Evolutionary conservation across 2,888 invertebrate species (phyloP).

Genomic region (Acrocera orbiculus): DNA sequence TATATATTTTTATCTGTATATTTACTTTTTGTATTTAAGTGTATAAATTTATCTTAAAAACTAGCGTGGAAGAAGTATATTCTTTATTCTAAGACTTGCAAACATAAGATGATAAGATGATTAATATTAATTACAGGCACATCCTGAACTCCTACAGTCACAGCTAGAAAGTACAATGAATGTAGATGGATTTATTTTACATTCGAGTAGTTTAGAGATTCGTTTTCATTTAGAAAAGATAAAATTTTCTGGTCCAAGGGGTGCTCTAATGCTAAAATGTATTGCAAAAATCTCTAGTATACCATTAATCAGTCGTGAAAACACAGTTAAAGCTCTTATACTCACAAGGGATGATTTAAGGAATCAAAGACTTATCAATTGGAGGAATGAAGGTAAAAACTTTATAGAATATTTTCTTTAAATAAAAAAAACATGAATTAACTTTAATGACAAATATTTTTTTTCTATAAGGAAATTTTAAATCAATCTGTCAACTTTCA

Average conservation of each 20-base stretch:
- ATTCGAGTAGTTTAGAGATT: constrained; percentile 26
- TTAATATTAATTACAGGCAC: constrained; percentile 18
- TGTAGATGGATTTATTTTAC: constrained; percentile 27
- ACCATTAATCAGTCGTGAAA: constrained; percentile 21
- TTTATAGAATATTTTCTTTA: too few relatives aligned
- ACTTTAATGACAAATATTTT: too few relatives aligned
- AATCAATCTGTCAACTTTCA: too few relatives aligned
- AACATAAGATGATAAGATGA: neutral
- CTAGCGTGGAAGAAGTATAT: neutral
- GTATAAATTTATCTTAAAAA: too few relatives aligned
- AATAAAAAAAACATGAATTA: too few relatives aligned
- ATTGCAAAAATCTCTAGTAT: constrained; percentile 25
- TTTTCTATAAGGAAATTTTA: too few relatives aligned
- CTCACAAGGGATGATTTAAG: constrained; percentile 26
- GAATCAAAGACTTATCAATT: constrained; percentile 29
- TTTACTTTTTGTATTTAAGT: too few relatives aligned
- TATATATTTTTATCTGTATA: too few relatives aligned
- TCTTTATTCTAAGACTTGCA: too few relatives aligned
- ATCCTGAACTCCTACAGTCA: constrained; percentile 25
- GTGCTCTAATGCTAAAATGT: constrained; percentile 27
- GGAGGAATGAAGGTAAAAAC: too few relatives aligned
- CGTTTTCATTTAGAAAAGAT: constrained; percentile 28
- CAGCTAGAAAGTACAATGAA: constrained; percentile 26
- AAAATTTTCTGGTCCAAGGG: constrained; percentile 24
- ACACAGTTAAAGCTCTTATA: constrained; percentile 22